Evolutionary conservation across 2,797 vertebrate species (phyloP), one percentile per base, ranked within the genome.

Genomic region (Melanotaenia pygmaea): DNA sequence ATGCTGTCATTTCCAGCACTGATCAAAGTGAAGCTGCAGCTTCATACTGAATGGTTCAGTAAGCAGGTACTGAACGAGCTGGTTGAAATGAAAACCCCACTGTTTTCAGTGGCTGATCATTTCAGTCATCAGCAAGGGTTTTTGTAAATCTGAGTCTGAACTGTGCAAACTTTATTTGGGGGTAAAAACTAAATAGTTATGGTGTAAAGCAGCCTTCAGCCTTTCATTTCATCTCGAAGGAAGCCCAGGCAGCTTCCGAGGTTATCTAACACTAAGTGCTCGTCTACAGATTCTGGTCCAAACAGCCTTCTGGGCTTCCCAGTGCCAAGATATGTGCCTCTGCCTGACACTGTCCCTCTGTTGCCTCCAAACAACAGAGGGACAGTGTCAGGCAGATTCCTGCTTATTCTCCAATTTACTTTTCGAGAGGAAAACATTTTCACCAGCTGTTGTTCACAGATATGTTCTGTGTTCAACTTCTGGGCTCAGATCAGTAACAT

Each of bases 231-330:
- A 34, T 66, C 14, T 62, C 57, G 56, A 10, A 72, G 63, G 59
- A 45, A n/a, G 65, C 38, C 70, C 67, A 60, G 37, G 56, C 59
- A 79, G 74, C 59, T n/a, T 1, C 67, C 22, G 67, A 80, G 76
- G 59, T 70, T 77, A 73, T 84, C 76, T 63, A 47, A 67, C 62
- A 59, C 59, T 80, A 56, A 83, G 75, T 82, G 84, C 79, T 79
- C 56, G 53, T 77, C 59, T 76, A 62, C 56, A 67, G 71, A 60
- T 77, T 69, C 67, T 37, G 22, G 62, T n/a, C 65, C 38, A 22
- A 51, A 45, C 66, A 62, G 35, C 70, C 59, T 32, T 47, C 26
- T 38, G 77, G 51, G 3, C 65, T 82, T 22, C n/a, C 62, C n/a
- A n/a, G n/a, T n/a, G n/a, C n/a, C n/a, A n/a, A n/a, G n/a, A n/a